phyloP scores from a whole-genome alignment of 2,888 invertebrate species.

The Nasonovia ribisnigri region DNA sequence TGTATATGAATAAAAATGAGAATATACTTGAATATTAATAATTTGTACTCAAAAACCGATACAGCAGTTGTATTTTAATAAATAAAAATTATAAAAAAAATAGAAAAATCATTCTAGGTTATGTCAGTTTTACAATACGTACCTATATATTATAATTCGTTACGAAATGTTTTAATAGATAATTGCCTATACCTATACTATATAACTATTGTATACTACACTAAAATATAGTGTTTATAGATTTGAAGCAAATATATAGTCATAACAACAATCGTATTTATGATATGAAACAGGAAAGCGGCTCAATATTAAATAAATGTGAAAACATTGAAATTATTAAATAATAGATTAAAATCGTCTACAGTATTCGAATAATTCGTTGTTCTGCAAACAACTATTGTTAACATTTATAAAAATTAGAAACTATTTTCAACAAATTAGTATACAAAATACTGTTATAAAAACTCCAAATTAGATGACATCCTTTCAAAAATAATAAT shows the following conservation, averaged over 20 bases:
- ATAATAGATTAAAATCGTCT: too few species aligned
- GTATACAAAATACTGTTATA: too few species aligned
- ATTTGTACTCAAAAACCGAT: neutral
- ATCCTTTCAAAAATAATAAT: neutral
- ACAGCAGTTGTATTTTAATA: neutral
- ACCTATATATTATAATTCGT: too few species aligned
- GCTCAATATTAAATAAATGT: neutral
- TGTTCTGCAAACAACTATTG: neutral
- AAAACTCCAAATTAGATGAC: neutral
- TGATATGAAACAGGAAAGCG: neutral
- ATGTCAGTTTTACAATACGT: too few species aligned
- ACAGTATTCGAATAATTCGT: neutral
- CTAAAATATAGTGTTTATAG: neutral
- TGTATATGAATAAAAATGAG: neutral
- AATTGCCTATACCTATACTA: neutral
- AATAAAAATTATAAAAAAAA: neutral
- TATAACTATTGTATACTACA: neutral
- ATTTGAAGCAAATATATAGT: neutral
- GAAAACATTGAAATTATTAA: neutral
- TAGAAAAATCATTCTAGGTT: neutral
- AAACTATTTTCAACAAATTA: neutral
- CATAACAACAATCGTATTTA: neutral
- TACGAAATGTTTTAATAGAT: too few species aligned
- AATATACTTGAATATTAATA: neutral
- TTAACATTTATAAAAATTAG: neutral